Evolutionary conservation across 2,113 vertebrate species (phyloP).

Genomic region (Silurus glanis): DNA sequence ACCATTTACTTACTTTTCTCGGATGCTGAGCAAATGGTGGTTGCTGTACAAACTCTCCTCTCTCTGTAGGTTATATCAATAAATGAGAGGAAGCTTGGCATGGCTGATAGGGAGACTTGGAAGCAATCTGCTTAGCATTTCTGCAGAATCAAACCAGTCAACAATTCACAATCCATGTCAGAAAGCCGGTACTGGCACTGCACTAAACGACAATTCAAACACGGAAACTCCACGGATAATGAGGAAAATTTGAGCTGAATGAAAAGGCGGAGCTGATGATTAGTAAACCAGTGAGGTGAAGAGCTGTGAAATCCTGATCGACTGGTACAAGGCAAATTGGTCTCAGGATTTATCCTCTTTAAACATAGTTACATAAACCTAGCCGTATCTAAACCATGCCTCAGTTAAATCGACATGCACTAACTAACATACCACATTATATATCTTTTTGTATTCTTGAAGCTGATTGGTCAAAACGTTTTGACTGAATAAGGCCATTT

Average conservation of each 20-base stretch:
- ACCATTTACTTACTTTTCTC: background rate
- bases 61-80: background rate
- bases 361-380: background rate
- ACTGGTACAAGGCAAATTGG: background rate
- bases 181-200: background rate
- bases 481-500: background rate
- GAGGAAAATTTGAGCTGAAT: background rate
- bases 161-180: background rate
- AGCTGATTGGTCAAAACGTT: background rate
- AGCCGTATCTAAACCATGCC: background rate
- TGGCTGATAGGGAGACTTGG: background rate
- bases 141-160: background rate
- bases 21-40: background rate
- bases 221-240: background rate
- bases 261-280: background rate
- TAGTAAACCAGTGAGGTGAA: background rate
- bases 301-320: background rate
- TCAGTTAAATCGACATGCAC: too few species aligned
- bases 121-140: constrained; percentile 9
- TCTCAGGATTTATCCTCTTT: background rate
- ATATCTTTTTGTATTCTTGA: background rate
- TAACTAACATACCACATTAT: background rate
- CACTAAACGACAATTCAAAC: background rate
- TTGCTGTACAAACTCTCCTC: background rate
- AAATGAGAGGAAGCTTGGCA: background rate